Percentiles rank a stretch among this genome's conserved stretches.
Evolutionary conservation across 2,113 vertebrate species (phyloP).

Genomic region (Suncus etruscus): DNA sequence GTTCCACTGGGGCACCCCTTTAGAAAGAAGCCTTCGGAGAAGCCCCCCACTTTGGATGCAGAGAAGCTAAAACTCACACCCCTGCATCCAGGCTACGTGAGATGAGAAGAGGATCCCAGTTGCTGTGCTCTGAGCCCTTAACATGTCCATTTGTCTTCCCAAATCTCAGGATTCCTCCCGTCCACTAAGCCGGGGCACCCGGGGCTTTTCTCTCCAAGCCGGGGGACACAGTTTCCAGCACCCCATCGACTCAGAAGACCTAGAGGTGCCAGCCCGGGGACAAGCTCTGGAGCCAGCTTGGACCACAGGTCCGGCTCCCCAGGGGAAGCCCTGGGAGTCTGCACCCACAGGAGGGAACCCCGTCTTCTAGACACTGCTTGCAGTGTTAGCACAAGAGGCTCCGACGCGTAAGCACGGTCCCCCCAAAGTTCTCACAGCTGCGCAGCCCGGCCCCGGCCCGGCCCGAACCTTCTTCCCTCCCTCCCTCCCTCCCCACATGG

Average conservation of each 20-base stretch:
- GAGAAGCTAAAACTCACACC: not conserved
- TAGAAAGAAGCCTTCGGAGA: not conserved
- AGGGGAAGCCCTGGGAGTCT: not conserved
- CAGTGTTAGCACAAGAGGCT: not conserved
- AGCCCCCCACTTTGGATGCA: not conserved
- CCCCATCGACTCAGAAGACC: not conserved
- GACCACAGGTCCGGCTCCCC: not conserved
- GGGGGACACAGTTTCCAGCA: not conserved
- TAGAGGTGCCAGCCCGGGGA: not conserved
- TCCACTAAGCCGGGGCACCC: not conserved
- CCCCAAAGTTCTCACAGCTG: not conserved
- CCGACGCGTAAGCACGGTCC: not conserved
- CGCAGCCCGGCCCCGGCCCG: not conserved
- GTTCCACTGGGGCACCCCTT: constrained; percentile 31
- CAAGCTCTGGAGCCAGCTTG: constrained; percentile 24
- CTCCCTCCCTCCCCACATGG: not conserved
- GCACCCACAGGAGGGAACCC: not conserved
- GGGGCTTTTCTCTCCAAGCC: not conserved
- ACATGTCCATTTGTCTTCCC: constrained; percentile 24
- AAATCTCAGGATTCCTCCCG: not conserved
- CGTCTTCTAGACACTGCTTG: not conserved
- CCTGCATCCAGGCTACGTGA: not conserved
- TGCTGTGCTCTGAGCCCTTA: not conserved
- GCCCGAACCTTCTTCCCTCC: constrained; percentile 26
- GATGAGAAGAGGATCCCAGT: not conserved